Base-by-base conservation (phyloP, 2,888 invertebrate species). In the Lypha dubia region DNA sequence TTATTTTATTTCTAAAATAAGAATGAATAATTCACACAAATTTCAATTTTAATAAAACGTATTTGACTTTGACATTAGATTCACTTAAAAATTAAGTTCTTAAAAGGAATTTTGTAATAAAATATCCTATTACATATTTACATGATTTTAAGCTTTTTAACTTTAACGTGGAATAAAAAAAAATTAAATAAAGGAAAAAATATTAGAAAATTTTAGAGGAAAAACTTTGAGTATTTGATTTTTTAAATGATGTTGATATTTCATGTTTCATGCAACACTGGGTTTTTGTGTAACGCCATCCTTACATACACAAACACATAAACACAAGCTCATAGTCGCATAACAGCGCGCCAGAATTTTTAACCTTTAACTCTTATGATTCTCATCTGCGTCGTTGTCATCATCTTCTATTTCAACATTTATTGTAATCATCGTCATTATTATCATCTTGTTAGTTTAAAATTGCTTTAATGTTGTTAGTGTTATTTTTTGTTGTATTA, bases 181-280 rank as follows among this genome's bases (percentile, higher is more conserved):
- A 35, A 38, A 5, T 28, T 4, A 28, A 28, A 28, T 28, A 35
- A n/a, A n/a, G n/a, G 17, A 24, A 35, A 46, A 56, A 56, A 56
- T 13, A 13, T 53, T 3, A 1, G n/a, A 11, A 8, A 35, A 35
- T 58, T 58, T 58, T 7, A 17, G 4, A 9, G 35, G 49, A 67
- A 74, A 74, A 75, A 35, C 0, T 56, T 77, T 5, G 51, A 70
- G 49, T 80, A 51, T 80, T 80, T 74, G 60, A 80, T 75, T 62
- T 71, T 81, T 75, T 75, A 84, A 84, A 77, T 81, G 84, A 81
- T 84, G 84, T 84, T 84, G 80, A 84, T 84, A 84, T 84, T 84
- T 84, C 84, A 84, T 80, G 84, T 84, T 84, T 84, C 84, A 84
- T 81, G 84, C 84, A 77, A 84, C 77, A 77, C 67, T 81, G 68